These are phyloP conservation scores for Malurus cyaneus DNA, from an alignment of 2,113 vertebrate genomes.

Conservation along the genomic window DNA sequence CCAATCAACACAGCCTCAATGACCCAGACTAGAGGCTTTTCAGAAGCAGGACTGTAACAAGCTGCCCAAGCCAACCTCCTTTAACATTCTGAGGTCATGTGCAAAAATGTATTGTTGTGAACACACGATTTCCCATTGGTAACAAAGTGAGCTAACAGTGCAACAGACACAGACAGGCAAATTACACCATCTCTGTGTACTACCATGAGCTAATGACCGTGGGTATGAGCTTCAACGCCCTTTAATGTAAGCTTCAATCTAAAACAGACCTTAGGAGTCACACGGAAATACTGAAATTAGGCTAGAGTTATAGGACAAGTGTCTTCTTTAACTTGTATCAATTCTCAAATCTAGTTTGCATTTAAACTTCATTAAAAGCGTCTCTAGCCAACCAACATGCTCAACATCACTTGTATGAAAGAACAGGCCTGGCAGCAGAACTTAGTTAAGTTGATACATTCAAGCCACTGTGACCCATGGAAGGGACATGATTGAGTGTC, in stretches of 20 bases:
- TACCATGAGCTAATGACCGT: not conserved
- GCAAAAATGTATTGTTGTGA: not conserved
- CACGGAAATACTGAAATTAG: not conserved
- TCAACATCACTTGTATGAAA: not conserved
- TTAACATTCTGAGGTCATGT: not conserved
- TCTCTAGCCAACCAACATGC: not conserved
- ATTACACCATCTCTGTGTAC: not conserved
- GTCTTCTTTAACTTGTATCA: not conserved
- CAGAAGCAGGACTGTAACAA: not conserved
- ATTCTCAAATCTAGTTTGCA: not conserved
- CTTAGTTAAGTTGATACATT: not conserved
- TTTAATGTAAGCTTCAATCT: not conserved
- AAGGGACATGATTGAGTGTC: not conserved
- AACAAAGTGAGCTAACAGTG: not conserved
- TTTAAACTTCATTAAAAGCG: not conserved
- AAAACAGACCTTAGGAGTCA: not conserved
- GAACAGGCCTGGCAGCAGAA: not conserved
- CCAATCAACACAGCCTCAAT: fast-evolving
- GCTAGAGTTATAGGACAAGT: not conserved
- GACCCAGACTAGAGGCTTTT: not conserved
- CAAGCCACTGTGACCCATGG: not conserved
- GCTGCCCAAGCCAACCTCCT: not conserved
- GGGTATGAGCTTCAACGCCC: not conserved
- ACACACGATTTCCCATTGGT: not conserved
- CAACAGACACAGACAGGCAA: not conserved